Conservation (phyloP, 1,140 invertebrate species). For the Calliopsis andreniformis region DNA sequence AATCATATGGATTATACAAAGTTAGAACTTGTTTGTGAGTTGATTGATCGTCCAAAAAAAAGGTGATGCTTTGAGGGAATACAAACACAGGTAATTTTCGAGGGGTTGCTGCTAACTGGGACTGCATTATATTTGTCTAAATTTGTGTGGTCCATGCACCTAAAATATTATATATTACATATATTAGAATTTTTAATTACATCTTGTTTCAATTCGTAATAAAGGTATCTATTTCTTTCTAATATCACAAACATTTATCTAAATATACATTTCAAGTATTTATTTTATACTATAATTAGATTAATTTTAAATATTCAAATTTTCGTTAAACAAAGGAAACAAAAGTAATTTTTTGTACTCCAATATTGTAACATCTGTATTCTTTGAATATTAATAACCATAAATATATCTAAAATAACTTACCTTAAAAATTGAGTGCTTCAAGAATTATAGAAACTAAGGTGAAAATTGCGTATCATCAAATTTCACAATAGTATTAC, state of each 20-base stretch:
- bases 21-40: conserved; percentile 92
- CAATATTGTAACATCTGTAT: background rate
- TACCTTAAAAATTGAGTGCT: conserved; percentile 27
- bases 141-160: conserved; percentile 51
- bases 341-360: conserved; percentile 1
- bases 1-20: conserved; percentile 94
- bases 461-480: background rate
- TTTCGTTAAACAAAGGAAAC: too few relatives aligned
- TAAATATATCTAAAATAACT: conserved; percentile 7
- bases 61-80: conserved; percentile 89
- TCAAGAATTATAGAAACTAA: background rate
- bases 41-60: conserved; percentile 89
- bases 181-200: conserved; percentile 4
- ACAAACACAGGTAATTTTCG: conserved; percentile 90
- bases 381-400: background rate
- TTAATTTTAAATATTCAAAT: too few relatives aligned
- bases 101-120: conserved; percentile 62
- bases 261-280: background rate
- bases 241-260: background rate
- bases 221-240: background rate
- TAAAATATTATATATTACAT: conserved; percentile 66
- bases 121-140: conserved; percentile 68
- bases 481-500: background rate
- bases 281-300: background rate
- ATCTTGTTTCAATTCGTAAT: background rate